These are phyloP conservation scores for Epinotia nisella DNA, from an alignment of 2,888 invertebrate species.

Conservation along the genomic window DNA sequence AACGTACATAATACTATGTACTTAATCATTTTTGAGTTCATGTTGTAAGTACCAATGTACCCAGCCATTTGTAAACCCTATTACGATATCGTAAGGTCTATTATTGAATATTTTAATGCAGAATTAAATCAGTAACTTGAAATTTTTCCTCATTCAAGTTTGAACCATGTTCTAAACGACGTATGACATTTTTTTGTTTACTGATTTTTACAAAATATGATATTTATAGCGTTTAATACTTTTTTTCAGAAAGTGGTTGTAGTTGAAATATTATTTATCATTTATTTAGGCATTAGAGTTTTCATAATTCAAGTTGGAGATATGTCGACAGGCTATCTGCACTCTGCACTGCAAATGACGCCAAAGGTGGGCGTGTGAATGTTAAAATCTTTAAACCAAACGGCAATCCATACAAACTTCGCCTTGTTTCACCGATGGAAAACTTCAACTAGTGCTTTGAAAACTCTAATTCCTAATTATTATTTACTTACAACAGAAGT, in stretches of 20 bases:
- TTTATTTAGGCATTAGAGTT: too few relatives aligned
- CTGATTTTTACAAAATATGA: not conserved
- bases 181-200: not conserved
- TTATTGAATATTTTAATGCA: not conserved
- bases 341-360: too few relatives aligned
- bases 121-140: too few relatives aligned
- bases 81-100: not conserved
- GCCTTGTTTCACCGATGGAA: too few relatives aligned
- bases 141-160: not conserved
- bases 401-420: too few relatives aligned
- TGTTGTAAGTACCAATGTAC: not conserved
- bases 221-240: not conserved
- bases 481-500: slow-evolving; percentile 11
- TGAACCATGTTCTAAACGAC: not conserved
- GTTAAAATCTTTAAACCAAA: too few relatives aligned
- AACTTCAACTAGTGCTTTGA: not conserved
- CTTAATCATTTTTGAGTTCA: not conserved
- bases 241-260: not conserved
- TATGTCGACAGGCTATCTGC: too few relatives aligned
- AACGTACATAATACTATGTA: slow-evolving; percentile 29
- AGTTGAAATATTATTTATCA: too few relatives aligned
- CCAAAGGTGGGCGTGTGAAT: too few relatives aligned
- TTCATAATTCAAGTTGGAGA: too few relatives aligned
- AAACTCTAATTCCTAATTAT: not conserved
- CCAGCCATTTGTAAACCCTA: not conserved